phyloP scores from a whole-genome alignment of 1,140 invertebrate species.

The Eufriesea mexicana region DNA sequence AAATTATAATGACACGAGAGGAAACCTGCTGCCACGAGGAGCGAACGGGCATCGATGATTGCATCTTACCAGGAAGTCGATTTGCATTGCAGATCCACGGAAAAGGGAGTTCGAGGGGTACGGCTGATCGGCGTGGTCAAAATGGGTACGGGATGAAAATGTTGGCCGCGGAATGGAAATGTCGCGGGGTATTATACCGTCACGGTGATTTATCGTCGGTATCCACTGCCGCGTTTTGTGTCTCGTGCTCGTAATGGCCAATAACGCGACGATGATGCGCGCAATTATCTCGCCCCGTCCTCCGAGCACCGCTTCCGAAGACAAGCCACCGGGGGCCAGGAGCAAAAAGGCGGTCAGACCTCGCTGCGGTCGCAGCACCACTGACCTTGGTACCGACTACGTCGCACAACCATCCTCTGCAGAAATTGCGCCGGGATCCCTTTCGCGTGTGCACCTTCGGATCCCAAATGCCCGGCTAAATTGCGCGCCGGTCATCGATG shows the following conservation, averaged over 20 bases:
- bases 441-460: conserved; percentile 39
- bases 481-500: conserved; percentile 11
- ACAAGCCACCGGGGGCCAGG: conserved; percentile 3
- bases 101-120: neutral
- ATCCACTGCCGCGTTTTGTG: conserved; percentile 36
- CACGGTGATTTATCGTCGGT: conserved; percentile 53
- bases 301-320: conserved; percentile 37
- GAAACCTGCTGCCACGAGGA: conserved; percentile 11
- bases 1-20: neutral
- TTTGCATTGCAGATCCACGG: conserved; percentile 28
- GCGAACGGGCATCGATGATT: neutral
- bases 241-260: conserved; percentile 54
- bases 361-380: conserved; percentile 52
- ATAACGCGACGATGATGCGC: conserved; percentile 60
- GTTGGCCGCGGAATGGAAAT: neutral
- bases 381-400: conserved; percentile 58
- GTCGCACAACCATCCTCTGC: conserved; percentile 39
- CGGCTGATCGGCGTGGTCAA: neutral
- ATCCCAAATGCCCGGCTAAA: conserved; percentile 23
- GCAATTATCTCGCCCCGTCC: conserved; percentile 53
- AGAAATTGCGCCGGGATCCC: conserved; percentile 47
- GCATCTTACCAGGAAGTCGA: conserved; percentile 34
- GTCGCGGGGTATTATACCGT: conserved; percentile 23
- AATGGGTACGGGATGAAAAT: neutral
- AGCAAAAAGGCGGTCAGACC: conserved; percentile 52